Base-by-base conservation (phyloP, 30 jellyfish, hydroid and myxozoan species). In the Hydractinia echinata region DNA sequence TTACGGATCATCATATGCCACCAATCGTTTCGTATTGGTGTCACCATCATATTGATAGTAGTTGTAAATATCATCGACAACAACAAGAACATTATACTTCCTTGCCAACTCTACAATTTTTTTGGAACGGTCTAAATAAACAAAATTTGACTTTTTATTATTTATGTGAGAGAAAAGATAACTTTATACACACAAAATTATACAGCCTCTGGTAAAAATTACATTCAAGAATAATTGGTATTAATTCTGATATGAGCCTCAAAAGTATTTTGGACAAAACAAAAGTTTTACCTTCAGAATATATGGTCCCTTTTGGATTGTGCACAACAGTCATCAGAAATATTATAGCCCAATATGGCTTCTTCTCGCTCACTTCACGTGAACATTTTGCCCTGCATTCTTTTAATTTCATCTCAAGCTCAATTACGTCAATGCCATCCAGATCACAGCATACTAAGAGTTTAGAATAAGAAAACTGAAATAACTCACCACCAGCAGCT, bases 41-140 rank as follows among this genome's bases (percentile, higher is more conserved):
- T 81, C 86, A 61, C 85, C 85, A 44, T 64, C 74, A 54, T 79
- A 84, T 51, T 55, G 79, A 44, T 77, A 56, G 39, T 62, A n/a
- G 66, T 77, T 84, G 54, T 84, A 84, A 13, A 84, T 92, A 79
- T 84, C 94, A 79, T 84, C 94, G 19, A 77, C 53, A 6, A 84
- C 88, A 39, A 84, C 86, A 5, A 84, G 86, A 5, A 84, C 56
- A 55, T 79, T 79, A 53, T 84, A 84, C 53, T 84, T 84, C 21
- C 92, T 15, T 60, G 94, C 94, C 11, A 84, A 58, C 18, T 76
- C 44, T 0, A 84, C 77, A 77, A 84, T 8, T n/a, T 67, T 79
- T 79, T 61, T 51, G 76, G 92, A 84, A 11, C 92, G 81, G 8
- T 77, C 94, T 84, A 74, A 39, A 82, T 14, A 13, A 60, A 72